Percentiles rank a stretch among this genome's conserved stretches.
phyloP scores from a whole-genome alignment of 2,888 invertebrate species.

The Cheilosia variabilis region DNA sequence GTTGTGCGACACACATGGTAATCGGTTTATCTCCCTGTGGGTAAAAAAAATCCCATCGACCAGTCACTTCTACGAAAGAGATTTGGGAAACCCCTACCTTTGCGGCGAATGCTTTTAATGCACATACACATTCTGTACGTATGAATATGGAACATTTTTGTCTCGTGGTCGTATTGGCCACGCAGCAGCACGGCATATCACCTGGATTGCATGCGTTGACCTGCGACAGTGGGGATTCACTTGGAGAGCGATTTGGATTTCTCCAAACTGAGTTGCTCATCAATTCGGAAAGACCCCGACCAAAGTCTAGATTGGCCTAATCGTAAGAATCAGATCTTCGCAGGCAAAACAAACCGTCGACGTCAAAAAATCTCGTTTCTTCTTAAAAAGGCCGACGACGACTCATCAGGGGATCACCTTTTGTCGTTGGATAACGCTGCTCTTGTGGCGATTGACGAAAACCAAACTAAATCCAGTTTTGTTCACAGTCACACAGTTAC shows the following conservation, averaged over 20 bases:
- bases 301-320: slow-evolving; percentile 35
- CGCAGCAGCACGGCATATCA: slow-evolving; percentile 28
- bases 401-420: slow-evolving; percentile 72
- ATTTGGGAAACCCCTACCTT: slow-evolving; percentile 64
- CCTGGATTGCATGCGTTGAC: slow-evolving; percentile 44
- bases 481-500: slow-evolving; percentile 35
- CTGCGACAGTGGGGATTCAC: slow-evolving; percentile 54
- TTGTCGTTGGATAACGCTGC: slow-evolving; percentile 40
- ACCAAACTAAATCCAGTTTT: slow-evolving; percentile 61
- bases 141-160: slow-evolving; percentile 24
- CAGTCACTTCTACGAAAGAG: slow-evolving; percentile 22
- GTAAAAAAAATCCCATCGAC: slow-evolving; percentile 30
- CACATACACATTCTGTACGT: neutral
- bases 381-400: slow-evolving; percentile 17
- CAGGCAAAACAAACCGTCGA: slow-evolving; percentile 18
- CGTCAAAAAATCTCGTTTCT: slow-evolving; percentile 13
- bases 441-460: slow-evolving; percentile 6
- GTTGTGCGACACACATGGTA: slow-evolving; percentile 55
- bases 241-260: slow-evolving; percentile 24
- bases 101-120: neutral
- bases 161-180: slow-evolving; percentile 11
- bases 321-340: slow-evolving; percentile 35
- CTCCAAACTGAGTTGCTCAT: slow-evolving; percentile 45
- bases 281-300: slow-evolving; percentile 58
- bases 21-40: slow-evolving; percentile 47